Percentiles rank a stretch among this genome's conserved stretches.
phyloP scores from a whole-genome alignment of 1,140 invertebrate genomes.

The Neodiprion virginianus region DNA sequence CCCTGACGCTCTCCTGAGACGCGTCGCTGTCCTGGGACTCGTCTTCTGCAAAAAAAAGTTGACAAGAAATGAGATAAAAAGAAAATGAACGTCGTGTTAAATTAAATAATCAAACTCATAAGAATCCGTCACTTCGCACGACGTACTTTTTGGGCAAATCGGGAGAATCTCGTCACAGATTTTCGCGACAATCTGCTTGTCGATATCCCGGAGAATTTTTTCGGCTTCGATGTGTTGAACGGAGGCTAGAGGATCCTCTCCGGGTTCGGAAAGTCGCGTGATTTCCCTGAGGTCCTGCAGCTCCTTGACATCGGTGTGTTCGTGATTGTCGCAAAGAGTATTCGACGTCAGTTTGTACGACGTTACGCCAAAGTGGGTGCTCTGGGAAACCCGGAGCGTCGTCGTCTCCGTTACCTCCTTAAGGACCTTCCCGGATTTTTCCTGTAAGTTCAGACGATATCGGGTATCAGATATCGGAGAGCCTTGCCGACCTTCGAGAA shows the following conservation, averaged over 20 bases:
- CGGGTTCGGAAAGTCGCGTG: not conserved
- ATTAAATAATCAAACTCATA: not conserved
- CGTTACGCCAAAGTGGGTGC: conserved; percentile 59
- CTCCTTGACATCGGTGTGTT: conserved; percentile 40
- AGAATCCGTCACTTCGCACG: not conserved
- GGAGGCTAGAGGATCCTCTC: not conserved
- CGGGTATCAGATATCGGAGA: too few species aligned
- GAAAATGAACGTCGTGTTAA: not conserved
- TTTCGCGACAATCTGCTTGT: not conserved
- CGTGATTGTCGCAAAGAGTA: conserved; percentile 52
- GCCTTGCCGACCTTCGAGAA: too few species aligned
- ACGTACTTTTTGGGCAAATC: not conserved
- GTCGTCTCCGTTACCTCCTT: conserved; percentile 67
- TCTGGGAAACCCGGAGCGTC: conserved; percentile 63
- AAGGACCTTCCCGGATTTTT: conserved; percentile 56
- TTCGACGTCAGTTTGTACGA: conserved; percentile 64
- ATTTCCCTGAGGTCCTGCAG: conserved; percentile 25
- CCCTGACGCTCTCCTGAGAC: not conserved
- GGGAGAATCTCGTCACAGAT: not conserved
- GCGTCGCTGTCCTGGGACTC: conserved; percentile 2
- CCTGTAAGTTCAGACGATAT: conserved; percentile 36
- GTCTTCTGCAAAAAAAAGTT: conserved; percentile 8
- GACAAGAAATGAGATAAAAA: not conserved
- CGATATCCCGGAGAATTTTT: not conserved
- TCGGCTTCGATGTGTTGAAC: not conserved